Evolutionary conservation across 2,888 invertebrate genomes (phyloP).

Genomic region (Electrophaes corylata): DNA sequence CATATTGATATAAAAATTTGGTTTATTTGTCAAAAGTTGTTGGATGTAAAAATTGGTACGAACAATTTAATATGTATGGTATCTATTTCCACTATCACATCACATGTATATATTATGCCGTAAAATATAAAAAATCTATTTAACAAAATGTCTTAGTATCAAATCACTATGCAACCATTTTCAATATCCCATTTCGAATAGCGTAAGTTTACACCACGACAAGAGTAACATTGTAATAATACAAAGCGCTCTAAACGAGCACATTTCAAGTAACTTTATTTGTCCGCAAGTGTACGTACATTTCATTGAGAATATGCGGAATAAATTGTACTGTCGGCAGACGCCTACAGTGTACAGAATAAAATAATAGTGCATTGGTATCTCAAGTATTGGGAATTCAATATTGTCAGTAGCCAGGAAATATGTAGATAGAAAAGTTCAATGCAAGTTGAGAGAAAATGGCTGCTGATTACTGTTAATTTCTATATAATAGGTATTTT

Average conservation of each 20-base stretch:
- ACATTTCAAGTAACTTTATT: slow-evolving; percentile 38
- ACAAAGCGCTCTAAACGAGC: slow-evolving; percentile 31
- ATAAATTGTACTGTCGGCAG: slow-evolving; percentile 43
- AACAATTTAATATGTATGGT: too few species aligned
- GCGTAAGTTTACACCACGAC: slow-evolving; percentile 12
- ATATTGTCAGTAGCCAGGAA: slow-evolving; percentile 38
- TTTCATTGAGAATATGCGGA: slow-evolving; percentile 30
- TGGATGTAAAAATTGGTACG: too few species aligned
- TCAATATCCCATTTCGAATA: slow-evolving; percentile 8
- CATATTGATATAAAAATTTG: too few species aligned
- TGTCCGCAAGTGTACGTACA: slow-evolving; percentile 36
- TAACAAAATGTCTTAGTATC: neutral
- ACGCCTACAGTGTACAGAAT: slow-evolving; percentile 40
- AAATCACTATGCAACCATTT: slow-evolving; percentile 1
- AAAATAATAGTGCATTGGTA: slow-evolving; percentile 30
- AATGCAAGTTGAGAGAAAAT: slow-evolving; percentile 12
- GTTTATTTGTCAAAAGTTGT: too few species aligned
- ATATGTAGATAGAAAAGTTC: slow-evolving; percentile 28
- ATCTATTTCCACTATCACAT: neutral
- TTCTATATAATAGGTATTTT: slow-evolving; percentile 9
- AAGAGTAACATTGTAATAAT: slow-evolving; percentile 23
- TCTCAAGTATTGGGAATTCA: slow-evolving; percentile 37
- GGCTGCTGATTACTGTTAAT: slow-evolving; percentile 2
- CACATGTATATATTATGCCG: neutral
- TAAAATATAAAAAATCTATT: neutral